phyloP scores from a whole-genome alignment of 2,797 vertebrate species.

The Esox lucius region DNA sequence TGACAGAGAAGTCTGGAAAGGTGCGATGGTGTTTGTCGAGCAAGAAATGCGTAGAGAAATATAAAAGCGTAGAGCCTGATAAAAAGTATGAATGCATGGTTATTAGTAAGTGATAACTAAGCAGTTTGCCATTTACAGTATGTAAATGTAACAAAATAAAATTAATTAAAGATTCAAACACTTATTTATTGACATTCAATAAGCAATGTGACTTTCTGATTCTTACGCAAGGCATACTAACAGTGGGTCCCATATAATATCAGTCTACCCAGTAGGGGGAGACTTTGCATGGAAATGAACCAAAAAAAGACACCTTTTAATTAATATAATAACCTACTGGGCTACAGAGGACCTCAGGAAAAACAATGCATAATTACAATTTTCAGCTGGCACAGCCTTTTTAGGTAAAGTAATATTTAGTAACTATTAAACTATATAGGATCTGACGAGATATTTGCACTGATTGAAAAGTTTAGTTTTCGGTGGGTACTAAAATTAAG shows the following conservation, averaged over 20 bases:
- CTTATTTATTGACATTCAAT: neutral
- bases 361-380: constrained; percentile 10
- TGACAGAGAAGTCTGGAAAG: neutral
- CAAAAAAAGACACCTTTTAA: neutral
- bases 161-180: neutral
- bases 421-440: neutral
- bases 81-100: neutral
- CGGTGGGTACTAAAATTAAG: neutral
- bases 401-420: neutral
- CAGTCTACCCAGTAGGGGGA: constrained; percentile 61
- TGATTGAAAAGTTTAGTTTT: neutral
- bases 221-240: neutral
- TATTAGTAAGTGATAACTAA: neutral
- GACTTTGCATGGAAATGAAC: constrained; percentile 48
- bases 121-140: neutral
- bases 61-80: neutral
- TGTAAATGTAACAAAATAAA: neutral
- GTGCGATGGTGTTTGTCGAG: neutral
- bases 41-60: neutral
- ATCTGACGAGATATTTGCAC: neutral
- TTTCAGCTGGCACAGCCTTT: neutral
- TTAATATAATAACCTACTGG: neutral
- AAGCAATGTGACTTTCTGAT: neutral
- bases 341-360: neutral
- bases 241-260: neutral